Base-by-base conservation (phyloP, 2,797 vertebrate genomes). In the Syndactyla subalaris region DNA sequence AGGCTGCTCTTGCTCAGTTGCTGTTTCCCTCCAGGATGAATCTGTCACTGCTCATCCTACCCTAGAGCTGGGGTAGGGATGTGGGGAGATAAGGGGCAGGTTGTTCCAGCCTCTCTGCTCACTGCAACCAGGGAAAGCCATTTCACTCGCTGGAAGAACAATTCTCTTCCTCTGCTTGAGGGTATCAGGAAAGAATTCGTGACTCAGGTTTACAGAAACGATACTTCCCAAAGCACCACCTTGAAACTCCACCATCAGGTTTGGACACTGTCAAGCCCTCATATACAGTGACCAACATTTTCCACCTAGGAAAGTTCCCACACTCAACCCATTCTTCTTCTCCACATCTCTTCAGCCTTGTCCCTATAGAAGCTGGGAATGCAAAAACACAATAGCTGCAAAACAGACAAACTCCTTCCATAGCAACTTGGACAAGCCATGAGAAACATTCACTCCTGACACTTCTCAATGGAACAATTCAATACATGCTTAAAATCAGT, bases 41-140 rank as follows among this genome's bases (percentile, higher is more conserved):
- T 52, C 41, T 36, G 32, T 18, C 72, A 67, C 39, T 65, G 75
- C 41, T 77, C 8, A 23, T 30, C 48, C 19, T 45, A 24, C 49
- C 41, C 57, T 38, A 46, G 15, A 87, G 62, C 75, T 48, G 24
- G 52, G 10, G 14, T 24, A 84, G 38, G 63, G 29, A 71, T 13
- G 6, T n/a, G 24, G 46, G 32, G 77, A 84, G 77, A 78, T 46
- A 63, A 6, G 5, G 8, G 38, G 18, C 85, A 90, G 72, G 95
- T 85, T 91, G 43, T 82, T 94, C 81, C 71, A 81, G 91, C 34
- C 57, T 77, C 68, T 73, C 84, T 39, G n/a, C 45, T 82, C 86
- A 82, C 24, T 3, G 6, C 34, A 78, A 7, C 14, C 67, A 79
- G 27, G 55, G 43, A 82, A 91, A 88, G 49, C 49, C 30, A 16